Conservation (phyloP, 2,113 vertebrate genomes). For the Phrynosoma platyrhinos region DNA sequence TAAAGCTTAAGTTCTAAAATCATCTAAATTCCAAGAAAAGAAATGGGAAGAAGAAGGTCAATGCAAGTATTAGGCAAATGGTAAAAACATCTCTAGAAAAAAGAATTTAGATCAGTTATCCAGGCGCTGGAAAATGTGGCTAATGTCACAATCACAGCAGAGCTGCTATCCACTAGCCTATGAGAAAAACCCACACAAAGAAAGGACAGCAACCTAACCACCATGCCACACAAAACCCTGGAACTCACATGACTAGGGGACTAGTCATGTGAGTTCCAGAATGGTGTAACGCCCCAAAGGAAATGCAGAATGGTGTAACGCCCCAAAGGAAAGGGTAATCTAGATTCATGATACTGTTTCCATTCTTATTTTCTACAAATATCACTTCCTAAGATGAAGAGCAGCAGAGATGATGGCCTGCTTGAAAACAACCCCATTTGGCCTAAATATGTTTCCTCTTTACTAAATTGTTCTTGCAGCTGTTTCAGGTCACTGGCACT, state of each 20-base stretch:
- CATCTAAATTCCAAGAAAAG: background rate
- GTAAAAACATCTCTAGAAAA: background rate
- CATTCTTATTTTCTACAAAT: background rate
- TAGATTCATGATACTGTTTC: background rate
- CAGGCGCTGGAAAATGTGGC: background rate
- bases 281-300: background rate
- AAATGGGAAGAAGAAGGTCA: background rate
- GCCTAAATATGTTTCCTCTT: background rate
- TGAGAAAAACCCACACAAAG: background rate
- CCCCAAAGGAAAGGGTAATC: background rate
- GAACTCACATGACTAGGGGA: background rate
- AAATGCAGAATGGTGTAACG: background rate
- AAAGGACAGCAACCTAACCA: background rate
- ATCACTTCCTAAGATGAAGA: background rate
- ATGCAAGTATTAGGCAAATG: background rate
- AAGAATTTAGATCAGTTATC: accelerated
- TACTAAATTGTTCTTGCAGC: background rate
- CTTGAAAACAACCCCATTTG: background rate
- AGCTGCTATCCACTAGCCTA: background rate
- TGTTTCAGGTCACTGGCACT: no score
- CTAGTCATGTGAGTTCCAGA: background rate
- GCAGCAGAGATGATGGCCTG: no score
- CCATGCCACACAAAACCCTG: background rate
- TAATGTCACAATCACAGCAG: background rate
- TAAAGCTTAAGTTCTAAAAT: slow-evolving; percentile 25